Percentiles rank a stretch among this genome's conserved stretches.
phyloP scores from a whole-genome alignment of 2,888 invertebrate species.

The Aproaerema taeniolella region DNA sequence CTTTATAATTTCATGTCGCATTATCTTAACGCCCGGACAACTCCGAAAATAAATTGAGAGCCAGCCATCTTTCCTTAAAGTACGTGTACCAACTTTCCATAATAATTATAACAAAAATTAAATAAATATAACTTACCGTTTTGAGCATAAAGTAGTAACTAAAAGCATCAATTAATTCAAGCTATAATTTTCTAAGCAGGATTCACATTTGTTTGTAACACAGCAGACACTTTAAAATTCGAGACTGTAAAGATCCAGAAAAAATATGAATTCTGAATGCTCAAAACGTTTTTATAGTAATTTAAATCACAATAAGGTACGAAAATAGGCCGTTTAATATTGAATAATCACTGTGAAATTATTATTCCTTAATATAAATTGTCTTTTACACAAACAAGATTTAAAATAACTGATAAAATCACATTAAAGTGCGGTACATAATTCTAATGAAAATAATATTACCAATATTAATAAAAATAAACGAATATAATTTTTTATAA shows the following conservation, averaged over 20 bases:
- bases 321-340: constrained; percentile 27
- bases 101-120: constrained; percentile 12
- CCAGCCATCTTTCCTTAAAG: constrained; percentile 43
- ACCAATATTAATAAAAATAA: constrained; percentile 40
- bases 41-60: constrained; percentile 30
- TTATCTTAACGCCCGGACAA: constrained; percentile 5
- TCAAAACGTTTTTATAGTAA: no score
- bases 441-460: constrained; percentile 28
- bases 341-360: constrained; percentile 24
- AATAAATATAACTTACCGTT: no score
- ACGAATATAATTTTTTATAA: constrained; percentile 30
- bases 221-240: no score
- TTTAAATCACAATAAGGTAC: constrained; percentile 3
- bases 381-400: constrained; percentile 53
- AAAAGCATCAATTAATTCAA: constrained; percentile 1
- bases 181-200: no score
- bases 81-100: constrained; percentile 23
- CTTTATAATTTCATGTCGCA: background rate
- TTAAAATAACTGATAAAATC: constrained; percentile 30
- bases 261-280: no score
- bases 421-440: constrained; percentile 36
- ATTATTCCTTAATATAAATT: constrained; percentile 30
- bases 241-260: no score
- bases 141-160: background rate
- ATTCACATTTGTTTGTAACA: no score